Conservation (phyloP, 2,113 vertebrate genomes). For the Myotis lucifugus region DNA sequence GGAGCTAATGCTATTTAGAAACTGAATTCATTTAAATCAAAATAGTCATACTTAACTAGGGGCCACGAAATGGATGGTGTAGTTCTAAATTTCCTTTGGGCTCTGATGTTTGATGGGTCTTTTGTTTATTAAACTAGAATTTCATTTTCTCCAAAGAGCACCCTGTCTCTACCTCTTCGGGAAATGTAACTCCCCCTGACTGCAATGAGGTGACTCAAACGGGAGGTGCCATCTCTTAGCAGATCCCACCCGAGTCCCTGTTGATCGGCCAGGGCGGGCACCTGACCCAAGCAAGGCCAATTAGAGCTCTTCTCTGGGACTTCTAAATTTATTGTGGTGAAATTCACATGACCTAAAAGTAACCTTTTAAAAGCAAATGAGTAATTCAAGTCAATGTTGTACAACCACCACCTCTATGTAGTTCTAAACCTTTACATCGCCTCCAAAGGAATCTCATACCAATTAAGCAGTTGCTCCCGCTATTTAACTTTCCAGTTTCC, state of each 20-base stretch:
- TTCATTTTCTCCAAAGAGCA: background rate
- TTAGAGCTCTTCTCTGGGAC: background rate
- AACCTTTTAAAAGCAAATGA: background rate
- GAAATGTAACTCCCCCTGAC: background rate
- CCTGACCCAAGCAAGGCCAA: background rate
- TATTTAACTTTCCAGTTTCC: background rate
- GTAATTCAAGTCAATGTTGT: background rate
- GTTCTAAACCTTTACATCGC: background rate
- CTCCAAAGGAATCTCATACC: background rate
- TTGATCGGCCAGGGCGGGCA: background rate
- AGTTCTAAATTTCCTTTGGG: background rate
- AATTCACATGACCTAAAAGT: constrained; percentile 19
- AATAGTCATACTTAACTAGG: background rate
- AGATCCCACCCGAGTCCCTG: background rate
- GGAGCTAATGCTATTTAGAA: background rate
- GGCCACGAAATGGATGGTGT: background rate
- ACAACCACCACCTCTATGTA: background rate
- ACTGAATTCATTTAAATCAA: background rate
- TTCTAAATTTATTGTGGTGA: background rate
- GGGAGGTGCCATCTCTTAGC: background rate
- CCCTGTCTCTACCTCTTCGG: background rate
- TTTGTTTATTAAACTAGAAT: constrained; percentile 2
- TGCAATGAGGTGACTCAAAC: background rate
- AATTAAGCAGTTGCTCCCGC: background rate
- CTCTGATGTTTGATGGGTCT: background rate